Evolutionary conservation across 2,113 vertebrate species (phyloP).

Genomic region (Carettochelys insculpta): DNA sequence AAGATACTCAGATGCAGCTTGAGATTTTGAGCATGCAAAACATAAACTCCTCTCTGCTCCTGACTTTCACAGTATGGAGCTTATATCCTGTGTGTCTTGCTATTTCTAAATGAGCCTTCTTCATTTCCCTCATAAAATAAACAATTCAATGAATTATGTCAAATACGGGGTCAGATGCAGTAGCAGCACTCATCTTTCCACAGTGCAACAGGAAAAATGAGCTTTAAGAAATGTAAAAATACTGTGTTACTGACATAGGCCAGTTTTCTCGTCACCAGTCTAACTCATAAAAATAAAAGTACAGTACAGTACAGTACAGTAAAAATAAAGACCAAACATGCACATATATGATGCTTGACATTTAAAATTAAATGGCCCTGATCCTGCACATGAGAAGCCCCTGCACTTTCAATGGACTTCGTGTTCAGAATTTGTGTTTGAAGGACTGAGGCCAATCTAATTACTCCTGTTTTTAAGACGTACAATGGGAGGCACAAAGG

Average conservation of each 20-base stretch:
- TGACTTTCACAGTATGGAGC: background rate
- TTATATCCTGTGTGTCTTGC: rapidly evolving
- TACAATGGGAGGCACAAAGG: background rate
- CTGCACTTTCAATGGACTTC: background rate
- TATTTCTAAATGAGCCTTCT: constrained; percentile 24
- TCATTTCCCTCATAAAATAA: constrained; percentile 38
- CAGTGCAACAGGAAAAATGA: background rate
- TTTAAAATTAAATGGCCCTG: background rate
- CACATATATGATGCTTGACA: background rate
- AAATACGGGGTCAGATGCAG: background rate
- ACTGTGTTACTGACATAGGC: background rate
- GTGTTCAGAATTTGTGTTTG: background rate
- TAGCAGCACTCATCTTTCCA: background rate
- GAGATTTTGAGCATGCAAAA: background rate
- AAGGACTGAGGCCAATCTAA: background rate
- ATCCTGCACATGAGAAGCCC: background rate
- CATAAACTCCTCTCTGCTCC: background rate
- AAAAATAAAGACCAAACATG: background rate
- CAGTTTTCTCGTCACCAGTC: no score
- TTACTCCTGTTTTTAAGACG: background rate
- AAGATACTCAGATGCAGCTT: constrained; percentile 13
- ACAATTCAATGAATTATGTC: constrained; percentile 6
- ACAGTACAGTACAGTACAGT: no score
- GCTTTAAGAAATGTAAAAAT: background rate
- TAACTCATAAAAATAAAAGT: no score